Conservation (phyloP, 2,888 invertebrate genomes). For the Tribolium freemani region DNA sequence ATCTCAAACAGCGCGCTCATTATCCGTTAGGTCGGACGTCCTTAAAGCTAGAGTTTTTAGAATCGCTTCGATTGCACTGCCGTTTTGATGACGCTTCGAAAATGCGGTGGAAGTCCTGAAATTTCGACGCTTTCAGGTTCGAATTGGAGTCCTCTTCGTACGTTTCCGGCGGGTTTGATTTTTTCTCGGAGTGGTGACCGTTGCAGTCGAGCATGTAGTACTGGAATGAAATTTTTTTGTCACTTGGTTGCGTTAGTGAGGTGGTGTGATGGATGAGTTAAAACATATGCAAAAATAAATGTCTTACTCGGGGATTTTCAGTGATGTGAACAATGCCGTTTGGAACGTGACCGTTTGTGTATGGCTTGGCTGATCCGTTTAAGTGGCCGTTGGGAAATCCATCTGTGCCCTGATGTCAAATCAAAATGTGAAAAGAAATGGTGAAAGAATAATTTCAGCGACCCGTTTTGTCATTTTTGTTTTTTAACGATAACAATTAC, state of each 20-base stretch:
- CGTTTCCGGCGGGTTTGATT: slow-evolving; percentile 45
- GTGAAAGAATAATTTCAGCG: slow-evolving; percentile 19
- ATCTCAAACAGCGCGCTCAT: slow-evolving; percentile 38
- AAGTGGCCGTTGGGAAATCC: slow-evolving; percentile 70
- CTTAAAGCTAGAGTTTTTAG: slow-evolving; percentile 34
- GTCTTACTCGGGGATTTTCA: slow-evolving; percentile 77
- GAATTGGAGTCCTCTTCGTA: slow-evolving; percentile 62
- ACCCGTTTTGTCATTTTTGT: not conserved
- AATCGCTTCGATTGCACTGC: slow-evolving; percentile 45
- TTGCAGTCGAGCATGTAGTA: slow-evolving; percentile 56
- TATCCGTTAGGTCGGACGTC: slow-evolving; percentile 64
- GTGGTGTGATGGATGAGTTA: no score
- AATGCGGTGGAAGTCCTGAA: slow-evolving; percentile 55
- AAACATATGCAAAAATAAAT: not conserved
- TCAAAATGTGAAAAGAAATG: slow-evolving; percentile 33
- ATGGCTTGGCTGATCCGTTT: slow-evolving; percentile 69
- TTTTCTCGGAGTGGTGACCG: slow-evolving; percentile 49
- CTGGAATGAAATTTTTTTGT: slow-evolving; percentile 47
- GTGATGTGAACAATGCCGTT: slow-evolving; percentile 76
- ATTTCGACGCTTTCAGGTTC: slow-evolving; percentile 60
- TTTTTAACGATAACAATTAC: not conserved
- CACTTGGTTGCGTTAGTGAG: no score
- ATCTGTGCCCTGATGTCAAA: slow-evolving; percentile 61
- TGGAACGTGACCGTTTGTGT: slow-evolving; percentile 69
- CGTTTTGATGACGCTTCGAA: slow-evolving; percentile 54